phyloP scores from a whole-genome alignment of 2,797 vertebrate genomes.

The Sebastiscus tertius region DNA sequence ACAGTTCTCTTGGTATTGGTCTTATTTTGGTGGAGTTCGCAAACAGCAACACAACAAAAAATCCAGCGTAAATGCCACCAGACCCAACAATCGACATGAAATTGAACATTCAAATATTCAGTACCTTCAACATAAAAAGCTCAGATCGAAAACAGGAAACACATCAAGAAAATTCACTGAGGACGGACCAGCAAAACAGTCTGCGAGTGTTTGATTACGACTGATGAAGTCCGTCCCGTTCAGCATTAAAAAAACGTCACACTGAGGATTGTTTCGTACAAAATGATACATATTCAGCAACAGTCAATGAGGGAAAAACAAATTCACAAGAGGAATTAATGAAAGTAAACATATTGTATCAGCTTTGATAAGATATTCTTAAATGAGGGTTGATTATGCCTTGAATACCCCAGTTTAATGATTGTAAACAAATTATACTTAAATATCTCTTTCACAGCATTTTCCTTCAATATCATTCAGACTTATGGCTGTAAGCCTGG shows the following conservation, averaged over 20 bases:
- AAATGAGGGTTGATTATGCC: background rate
- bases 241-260: background rate
- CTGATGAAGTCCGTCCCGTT: background rate
- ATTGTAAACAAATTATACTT: constrained; percentile 36
- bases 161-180: background rate
- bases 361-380: background rate
- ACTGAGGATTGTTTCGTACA: constrained; percentile 20
- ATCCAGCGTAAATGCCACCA: constrained; percentile 5
- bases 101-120: constrained; percentile 46
- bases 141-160: background rate
- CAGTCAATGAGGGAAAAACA: background rate
- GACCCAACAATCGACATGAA: background rate
- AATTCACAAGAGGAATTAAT: background rate
- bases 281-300: constrained; percentile 18
- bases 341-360: constrained; percentile 17
- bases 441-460: constrained; percentile 7
- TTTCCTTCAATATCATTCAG: background rate
- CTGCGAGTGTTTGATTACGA: background rate
- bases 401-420: constrained; percentile 9
- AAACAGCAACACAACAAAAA: constrained; percentile 10
- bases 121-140: constrained; percentile 36
- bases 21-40: constrained; percentile 22
- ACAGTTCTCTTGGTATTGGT: constrained; percentile 38
- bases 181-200: background rate
- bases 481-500: constrained; percentile 1